Percentiles rank a stretch among this genome's conserved stretches.
These are phyloP conservation scores for Apogon hyalosoma DNA, from an alignment of 2,797 vertebrate species.

Conservation along the genomic window DNA sequence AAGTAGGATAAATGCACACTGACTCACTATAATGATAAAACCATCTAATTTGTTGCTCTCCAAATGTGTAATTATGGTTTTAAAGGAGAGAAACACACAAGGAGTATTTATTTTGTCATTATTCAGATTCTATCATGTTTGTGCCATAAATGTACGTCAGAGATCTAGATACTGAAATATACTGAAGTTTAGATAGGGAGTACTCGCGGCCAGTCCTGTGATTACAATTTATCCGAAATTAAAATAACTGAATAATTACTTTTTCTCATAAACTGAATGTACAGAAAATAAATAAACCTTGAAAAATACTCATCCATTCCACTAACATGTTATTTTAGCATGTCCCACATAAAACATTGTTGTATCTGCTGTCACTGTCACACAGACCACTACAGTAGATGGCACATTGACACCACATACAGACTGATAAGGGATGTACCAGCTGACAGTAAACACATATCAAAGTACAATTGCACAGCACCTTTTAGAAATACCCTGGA, in stretches of 20 bases:
- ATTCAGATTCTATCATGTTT: background rate
- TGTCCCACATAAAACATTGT: background rate
- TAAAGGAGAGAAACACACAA: background rate
- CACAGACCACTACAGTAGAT: background rate
- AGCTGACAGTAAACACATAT: constrained; percentile 8
- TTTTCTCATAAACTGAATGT: background rate
- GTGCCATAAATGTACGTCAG: background rate
- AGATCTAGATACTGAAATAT: background rate
- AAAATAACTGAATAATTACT: background rate
- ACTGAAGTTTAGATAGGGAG: background rate
- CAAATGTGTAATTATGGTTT: background rate
- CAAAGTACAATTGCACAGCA: background rate
- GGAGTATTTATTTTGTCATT: background rate
- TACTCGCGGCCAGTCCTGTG: background rate
- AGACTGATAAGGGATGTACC: constrained; percentile 13
- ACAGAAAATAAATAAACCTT: background rate
- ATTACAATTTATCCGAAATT: background rate
- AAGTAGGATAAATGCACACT: background rate
- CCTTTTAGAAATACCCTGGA: background rate
- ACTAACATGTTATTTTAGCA: constrained; percentile 34
- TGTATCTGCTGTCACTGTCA: background rate
- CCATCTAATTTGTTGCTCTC: background rate
- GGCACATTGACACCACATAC: background rate
- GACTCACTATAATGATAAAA: background rate
- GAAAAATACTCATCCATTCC: constrained; percentile 39